Conservation (phyloP, 2,113 vertebrate species). For the Anas platyrhynchos region DNA sequence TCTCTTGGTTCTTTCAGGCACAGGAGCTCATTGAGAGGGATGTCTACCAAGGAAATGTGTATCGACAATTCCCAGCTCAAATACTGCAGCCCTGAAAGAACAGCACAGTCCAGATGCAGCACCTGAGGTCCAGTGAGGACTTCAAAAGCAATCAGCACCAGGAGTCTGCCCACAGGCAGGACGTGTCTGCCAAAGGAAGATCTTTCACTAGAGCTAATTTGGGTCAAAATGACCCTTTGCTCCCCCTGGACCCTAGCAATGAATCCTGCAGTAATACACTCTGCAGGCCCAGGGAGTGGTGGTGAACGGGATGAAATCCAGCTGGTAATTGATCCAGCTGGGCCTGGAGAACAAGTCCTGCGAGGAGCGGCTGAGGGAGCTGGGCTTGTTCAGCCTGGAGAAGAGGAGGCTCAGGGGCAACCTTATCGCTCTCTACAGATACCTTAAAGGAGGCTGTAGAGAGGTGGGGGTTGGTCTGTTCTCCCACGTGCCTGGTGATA, state of each 20-base stretch:
- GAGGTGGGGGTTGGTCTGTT: no score
- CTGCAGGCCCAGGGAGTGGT: no score
- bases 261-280: neutral
- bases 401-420: no score
- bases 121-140: neutral
- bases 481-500: no score
- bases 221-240: neutral
- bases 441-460: no score
- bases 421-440: no score
- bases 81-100: neutral
- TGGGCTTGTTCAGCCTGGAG: no score
- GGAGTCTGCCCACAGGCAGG: neutral
- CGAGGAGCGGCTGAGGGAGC: no score
- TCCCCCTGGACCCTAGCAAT: neutral
- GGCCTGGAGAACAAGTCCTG: no score
- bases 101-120: accelerated
- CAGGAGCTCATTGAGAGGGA: neutral
- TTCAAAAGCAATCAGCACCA: neutral
- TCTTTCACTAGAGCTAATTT: neutral
- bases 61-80: neutral
- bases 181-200: neutral
- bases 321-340: no score
- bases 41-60: neutral
- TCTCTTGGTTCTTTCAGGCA: neutral
- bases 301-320: no score